Conservation (phyloP, 1,140 invertebrate genomes). For the Psix sp. region DNA sequence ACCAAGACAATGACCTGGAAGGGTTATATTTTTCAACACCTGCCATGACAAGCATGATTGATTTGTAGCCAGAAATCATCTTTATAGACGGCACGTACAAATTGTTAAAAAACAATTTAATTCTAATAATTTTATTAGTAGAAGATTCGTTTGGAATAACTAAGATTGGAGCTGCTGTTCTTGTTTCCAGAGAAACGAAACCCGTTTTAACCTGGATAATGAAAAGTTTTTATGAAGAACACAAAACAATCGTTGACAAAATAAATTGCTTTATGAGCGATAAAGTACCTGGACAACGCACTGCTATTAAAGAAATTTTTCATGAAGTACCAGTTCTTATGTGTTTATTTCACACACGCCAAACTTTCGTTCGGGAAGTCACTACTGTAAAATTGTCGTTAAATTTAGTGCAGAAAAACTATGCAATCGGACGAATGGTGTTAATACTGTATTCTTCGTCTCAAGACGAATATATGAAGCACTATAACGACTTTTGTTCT, state of each 20-base stretch:
- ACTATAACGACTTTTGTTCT: too few relatives aligned
- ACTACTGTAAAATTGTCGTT: too few relatives aligned
- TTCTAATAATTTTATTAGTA: neutral
- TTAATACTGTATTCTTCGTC: too few relatives aligned
- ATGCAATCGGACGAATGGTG: too few relatives aligned
- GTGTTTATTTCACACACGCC: too few relatives aligned
- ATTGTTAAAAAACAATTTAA: neutral
- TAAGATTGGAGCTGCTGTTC: conserved; percentile 1
- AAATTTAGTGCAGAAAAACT: too few relatives aligned
- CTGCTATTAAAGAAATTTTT: too few relatives aligned
- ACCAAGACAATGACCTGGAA: neutral
- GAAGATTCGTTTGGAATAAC: neutral
- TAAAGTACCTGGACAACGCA: too few relatives aligned
- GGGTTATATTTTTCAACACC: neutral
- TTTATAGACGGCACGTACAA: conserved; percentile 8
- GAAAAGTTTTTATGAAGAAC: conserved; percentile 4
- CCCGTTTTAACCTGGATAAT: conserved; percentile 1
- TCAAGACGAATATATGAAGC: too few relatives aligned
- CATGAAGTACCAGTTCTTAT: too few relatives aligned
- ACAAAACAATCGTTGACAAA: neutral
- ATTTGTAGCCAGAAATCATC: neutral
- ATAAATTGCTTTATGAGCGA: conserved; percentile 7
- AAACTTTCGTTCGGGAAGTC: too few relatives aligned
- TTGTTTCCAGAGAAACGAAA: neutral
- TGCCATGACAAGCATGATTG: neutral